A percentile compares a stretch with the other conserved stretches of the same genome.
Conservation (phyloP, 2,113 vertebrate genomes). For the Aegotheles bennettii region DNA sequence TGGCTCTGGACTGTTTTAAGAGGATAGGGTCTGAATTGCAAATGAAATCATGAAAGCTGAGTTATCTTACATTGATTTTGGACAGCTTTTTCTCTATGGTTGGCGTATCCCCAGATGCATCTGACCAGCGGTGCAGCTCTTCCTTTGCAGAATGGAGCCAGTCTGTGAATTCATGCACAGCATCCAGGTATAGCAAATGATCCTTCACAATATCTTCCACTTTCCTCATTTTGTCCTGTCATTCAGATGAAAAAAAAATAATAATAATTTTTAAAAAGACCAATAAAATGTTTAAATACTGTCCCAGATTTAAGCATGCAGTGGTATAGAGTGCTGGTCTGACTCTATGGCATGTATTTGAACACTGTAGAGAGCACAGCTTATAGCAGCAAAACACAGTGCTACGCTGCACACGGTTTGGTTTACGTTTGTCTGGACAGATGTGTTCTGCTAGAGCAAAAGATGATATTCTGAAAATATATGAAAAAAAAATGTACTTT, state of each 20-base stretch:
- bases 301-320: background rate
- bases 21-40: background rate
- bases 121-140: constrained; percentile 94
- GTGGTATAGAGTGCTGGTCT: background rate
- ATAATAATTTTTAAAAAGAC: background rate
- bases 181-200: constrained; percentile 90
- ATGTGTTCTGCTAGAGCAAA: background rate
- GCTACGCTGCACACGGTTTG: background rate
- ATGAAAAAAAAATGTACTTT: background rate
- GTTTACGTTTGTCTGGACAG: background rate
- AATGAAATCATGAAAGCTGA: background rate
- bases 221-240: constrained; percentile 87
- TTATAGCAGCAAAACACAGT: background rate
- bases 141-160: constrained; percentile 96
- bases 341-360: background rate
- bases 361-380: background rate
- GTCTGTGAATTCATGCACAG: constrained; percentile 91
- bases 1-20: background rate
- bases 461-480: background rate
- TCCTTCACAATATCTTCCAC: constrained; percentile 89
- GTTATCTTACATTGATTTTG: constrained; percentile 86
- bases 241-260: background rate
- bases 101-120: constrained; percentile 83
- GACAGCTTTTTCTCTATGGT: constrained; percentile 83
- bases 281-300: background rate